Percentiles rank a stretch among this genome's conserved stretches.
Conservation (phyloP, 2,113 vertebrate genomes). For the Scartelaos histophorus region DNA sequence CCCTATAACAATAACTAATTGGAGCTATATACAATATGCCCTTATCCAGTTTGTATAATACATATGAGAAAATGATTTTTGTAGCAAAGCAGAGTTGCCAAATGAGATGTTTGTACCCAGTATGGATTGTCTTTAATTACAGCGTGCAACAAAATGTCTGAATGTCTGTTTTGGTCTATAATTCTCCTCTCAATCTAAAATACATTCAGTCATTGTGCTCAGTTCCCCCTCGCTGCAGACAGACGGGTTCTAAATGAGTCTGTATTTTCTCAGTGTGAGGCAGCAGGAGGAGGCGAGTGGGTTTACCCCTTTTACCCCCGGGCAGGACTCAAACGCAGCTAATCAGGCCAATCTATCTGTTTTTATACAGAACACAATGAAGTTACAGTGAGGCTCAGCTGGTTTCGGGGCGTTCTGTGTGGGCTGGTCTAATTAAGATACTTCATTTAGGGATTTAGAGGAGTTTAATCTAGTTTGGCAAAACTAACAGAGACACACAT, state of each 20-base stretch:
- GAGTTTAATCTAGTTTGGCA: background rate
- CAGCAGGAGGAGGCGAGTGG: background rate
- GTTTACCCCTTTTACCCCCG: background rate
- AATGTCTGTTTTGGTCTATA: background rate
- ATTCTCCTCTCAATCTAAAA: slow-evolving; percentile 1
- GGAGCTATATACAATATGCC: no score
- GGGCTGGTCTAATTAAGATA: background rate
- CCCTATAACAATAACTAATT: no score
- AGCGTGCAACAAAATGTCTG: no score
- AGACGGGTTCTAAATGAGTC: background rate
- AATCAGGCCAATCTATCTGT: slow-evolving; percentile 2
- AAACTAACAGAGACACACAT: background rate
- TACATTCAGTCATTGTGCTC: background rate
- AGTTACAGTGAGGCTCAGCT: background rate
- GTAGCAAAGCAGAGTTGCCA: no score
- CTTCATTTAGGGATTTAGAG: background rate
- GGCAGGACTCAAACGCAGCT: background rate
- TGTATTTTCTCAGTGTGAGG: background rate
- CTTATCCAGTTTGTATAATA: no score
- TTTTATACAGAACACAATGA: background rate
- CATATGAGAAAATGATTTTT: no score
- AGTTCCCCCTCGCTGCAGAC: background rate
- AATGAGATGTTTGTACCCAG: no score
- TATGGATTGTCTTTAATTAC: no score
- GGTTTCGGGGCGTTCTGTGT: background rate